phyloP scores from a whole-genome alignment of 2,888 invertebrate genomes.

The Stramonita haemastoma region DNA sequence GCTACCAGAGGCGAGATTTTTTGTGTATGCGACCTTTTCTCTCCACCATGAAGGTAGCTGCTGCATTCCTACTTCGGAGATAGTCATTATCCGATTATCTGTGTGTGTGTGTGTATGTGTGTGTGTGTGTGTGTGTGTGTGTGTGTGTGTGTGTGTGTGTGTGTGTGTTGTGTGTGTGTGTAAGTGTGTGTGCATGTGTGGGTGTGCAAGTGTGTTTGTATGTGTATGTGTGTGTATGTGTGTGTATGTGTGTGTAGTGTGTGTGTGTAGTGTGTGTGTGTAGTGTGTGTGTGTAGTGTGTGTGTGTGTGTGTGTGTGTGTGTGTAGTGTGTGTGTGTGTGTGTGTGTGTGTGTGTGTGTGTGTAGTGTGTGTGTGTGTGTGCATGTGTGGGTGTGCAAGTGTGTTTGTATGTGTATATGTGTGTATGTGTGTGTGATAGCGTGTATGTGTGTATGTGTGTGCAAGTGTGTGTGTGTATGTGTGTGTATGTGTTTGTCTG shows the following conservation, averaged over 20 bases:
- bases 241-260: conserved; percentile 18
- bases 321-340: conserved; percentile 29
- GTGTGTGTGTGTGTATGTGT: conserved; percentile 9
- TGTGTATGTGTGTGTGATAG: no score
- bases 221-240: background rate
- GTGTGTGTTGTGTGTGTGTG: no score
- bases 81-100: background rate
- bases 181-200: conserved; percentile 7
- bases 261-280: background rate
- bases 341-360: conserved; percentile 31
- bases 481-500: conserved; percentile 22
- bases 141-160: background rate
- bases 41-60: no score
- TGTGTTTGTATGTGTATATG: conserved; percentile 3
- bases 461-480: conserved; percentile 23
- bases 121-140: background rate
- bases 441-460: conserved; percentile 26
- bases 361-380: conserved; percentile 9
- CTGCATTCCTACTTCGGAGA: no score
- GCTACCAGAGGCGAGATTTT: no score
- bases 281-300: conserved; percentile 14
- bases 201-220: background rate
- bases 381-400: background rate
- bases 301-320: background rate
- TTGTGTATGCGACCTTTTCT: no score